Evolutionary conservation across 1,140 invertebrate species (phyloP), one percentile per base, ranked within the genome.

Genomic region (Zaprionus vittiger): DNA sequence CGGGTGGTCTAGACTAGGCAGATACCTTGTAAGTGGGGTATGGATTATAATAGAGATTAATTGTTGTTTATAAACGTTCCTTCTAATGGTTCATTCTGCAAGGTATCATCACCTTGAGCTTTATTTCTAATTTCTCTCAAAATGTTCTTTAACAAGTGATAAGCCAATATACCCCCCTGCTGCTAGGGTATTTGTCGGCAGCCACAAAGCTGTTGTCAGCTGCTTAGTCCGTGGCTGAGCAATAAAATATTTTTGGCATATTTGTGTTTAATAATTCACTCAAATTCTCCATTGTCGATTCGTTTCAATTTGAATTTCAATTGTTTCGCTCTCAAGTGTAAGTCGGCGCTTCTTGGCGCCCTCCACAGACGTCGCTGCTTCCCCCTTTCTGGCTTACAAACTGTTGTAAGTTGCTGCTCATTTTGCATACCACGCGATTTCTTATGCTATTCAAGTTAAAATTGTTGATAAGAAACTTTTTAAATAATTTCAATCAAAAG

Each of bases 231-330:
- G 65, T 62, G 47, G 68, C 34, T 44, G 68, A 56, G 62, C 55
- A 83, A 83, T 81, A 76, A 81, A 84, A 79, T 68, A 79, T 60
- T 68, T 79, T 89, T 81, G 84, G 71, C 84, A 87, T 81, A 84
- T 87, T 87, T 87, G 62, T 83, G 60, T 89, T 83, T 80, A 80
- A 89, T 89, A 89, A 74, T 57, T 89, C 20, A 44, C 63, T n/a
- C 76, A 79, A 84, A 69, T 84, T 47, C 49, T 69, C 71, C 70
- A 87, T 89, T 52, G 57, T 69, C 68, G 73, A 87, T 87, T 89
- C 78, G 81, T 49, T 67, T 73, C 62, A 52, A 75, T 77, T 69
- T 82, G 73, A 87, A 82, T 86, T 82, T 72, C 41, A 47, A 47
- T 47, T 47, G 41, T 47, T 78, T 54, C 9, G 55, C 41, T 74